Percentiles rank a stretch among this genome's conserved stretches.
Evolutionary conservation across 2,888 invertebrate genomes (phyloP).

Genomic region (Agonopterix heracliana): DNA sequence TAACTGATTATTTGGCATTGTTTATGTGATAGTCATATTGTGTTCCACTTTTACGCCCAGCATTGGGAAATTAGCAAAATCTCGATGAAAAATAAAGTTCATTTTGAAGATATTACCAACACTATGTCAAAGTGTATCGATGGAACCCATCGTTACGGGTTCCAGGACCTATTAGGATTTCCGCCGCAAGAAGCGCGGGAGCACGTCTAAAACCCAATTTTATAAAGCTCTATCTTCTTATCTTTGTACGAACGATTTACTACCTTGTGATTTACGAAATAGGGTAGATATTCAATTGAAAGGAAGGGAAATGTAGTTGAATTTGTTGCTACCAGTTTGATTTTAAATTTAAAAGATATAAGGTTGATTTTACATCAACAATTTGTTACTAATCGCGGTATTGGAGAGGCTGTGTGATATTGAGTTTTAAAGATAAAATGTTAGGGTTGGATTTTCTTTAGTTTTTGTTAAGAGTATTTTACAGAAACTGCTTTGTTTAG

Average conservation of each 20-base stretch:
- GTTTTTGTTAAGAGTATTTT: conserved; percentile 22
- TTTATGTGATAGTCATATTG: too few species aligned
- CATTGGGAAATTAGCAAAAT: too few species aligned
- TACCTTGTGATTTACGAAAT: neutral
- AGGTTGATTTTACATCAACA: conserved; percentile 31
- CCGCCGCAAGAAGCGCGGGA: conserved; percentile 65
- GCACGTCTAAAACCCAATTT: conserved; percentile 31
- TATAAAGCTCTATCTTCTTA: neutral
- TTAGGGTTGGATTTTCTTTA: neutral
- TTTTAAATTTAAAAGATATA: conserved; percentile 12
- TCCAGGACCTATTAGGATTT: conserved; percentile 75
- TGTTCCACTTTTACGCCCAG: too few species aligned
- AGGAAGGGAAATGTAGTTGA: neutral
- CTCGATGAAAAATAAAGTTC: too few species aligned
- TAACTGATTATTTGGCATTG: too few species aligned
- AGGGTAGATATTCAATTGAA: neutral
- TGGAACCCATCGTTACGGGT: conserved; percentile 69
- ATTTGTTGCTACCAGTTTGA: neutral
- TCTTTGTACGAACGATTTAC: too few species aligned
- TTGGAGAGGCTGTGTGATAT: neutral
- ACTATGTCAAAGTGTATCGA: conserved; percentile 53
- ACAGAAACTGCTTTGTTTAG: conserved; percentile 49
- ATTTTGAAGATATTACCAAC: conserved; percentile 20
- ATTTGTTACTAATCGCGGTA: conserved; percentile 5
- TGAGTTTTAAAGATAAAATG: conserved; percentile 1